Base-by-base conservation (phyloP, 2,113 vertebrate species). In the Periophthalmus modestus region DNA sequence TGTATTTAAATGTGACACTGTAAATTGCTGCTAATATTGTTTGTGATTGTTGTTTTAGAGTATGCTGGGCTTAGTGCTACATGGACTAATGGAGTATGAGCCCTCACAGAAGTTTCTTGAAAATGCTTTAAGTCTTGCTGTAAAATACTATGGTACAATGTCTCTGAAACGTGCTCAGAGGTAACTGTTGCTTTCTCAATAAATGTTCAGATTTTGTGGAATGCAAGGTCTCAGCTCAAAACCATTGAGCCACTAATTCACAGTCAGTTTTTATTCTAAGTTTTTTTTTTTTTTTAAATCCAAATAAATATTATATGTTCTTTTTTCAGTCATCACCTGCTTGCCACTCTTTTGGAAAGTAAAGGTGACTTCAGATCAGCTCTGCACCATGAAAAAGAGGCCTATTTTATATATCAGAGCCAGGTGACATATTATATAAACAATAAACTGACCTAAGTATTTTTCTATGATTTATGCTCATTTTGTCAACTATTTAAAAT, bases 361-460 rank as follows among this genome's bases (percentile, higher is more conserved):
- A 98, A 96, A 90, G 97, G 95, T 0, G 97, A 98, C 72, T 97
- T 97, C 91, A 94, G 95, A 16, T 95, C 93, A 0, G 96, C 97
- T 1, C 92, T 98, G 83, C 95, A 95, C 80, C 96, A 98, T 0
- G 96, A 98, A 89, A 98, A 96, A 85, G 95, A 98, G 48, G 95
- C 96, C 10, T 96, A 95, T 81, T 92, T 94, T 6, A 95, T 97
- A 89, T 97, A 96, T 82, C 96, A 95, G 80, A 95, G 91, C 16
- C 96, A 98, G 95, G 97, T 97, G 28, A 79, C 33, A 36, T 18
- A 36, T 7, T 9, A 36, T 16, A 36, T 16, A 36, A 59, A 59
- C 13, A 59, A 10, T 21, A 10, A 7, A 21, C 16, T 54, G 0
- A 21, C 19, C 21, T 11, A 23, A 57, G 10, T 52, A 16, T 57